Evolutionary conservation across 1,140 invertebrate species (phyloP).

Genomic region (Brachionus angularis): DNA sequence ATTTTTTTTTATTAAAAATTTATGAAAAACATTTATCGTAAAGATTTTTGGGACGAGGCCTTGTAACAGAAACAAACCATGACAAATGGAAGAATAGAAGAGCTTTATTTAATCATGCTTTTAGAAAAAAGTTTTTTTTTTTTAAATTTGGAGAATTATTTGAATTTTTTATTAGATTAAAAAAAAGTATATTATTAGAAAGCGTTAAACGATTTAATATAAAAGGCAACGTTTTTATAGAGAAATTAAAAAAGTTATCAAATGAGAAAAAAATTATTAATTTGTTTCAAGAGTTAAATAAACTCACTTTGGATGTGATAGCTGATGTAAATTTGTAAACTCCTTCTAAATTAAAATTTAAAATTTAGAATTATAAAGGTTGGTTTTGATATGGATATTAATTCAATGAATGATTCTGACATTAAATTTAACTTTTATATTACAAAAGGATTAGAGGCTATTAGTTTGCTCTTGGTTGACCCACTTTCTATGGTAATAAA

Average conservation of each 20-base stretch:
- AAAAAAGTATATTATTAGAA: background rate
- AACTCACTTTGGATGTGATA: conserved; percentile 34
- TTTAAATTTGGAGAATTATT: background rate
- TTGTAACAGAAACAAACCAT: conserved; percentile 17
- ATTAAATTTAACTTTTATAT: conserved; percentile 15
- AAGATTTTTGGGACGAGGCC: conserved; percentile 30
- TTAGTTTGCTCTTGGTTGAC: conserved; percentile 7
- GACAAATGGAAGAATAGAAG: conserved; percentile 8
- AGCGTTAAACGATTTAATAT: conserved; percentile 7
- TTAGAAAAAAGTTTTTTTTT: conserved; percentile 6
- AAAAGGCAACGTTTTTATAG: conserved; percentile 2
- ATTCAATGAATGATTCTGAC: background rate
- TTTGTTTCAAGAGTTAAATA: conserved; percentile 24
- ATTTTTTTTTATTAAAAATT: too few species aligned
- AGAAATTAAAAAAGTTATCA: background rate
- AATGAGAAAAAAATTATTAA: background rate
- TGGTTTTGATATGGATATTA: conserved; percentile 15
- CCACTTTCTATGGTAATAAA: too few species aligned
- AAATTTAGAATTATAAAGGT: background rate
- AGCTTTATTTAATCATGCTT: conserved; percentile 9
- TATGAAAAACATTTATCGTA: background rate
- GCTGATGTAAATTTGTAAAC: background rate
- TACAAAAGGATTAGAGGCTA: background rate
- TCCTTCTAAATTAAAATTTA: background rate
- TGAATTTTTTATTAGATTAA: background rate